These are phyloP conservation scores for Notospermus geniculatus DNA, from an alignment of 1,140 invertebrate genomes.

Conservation along the genomic window DNA sequence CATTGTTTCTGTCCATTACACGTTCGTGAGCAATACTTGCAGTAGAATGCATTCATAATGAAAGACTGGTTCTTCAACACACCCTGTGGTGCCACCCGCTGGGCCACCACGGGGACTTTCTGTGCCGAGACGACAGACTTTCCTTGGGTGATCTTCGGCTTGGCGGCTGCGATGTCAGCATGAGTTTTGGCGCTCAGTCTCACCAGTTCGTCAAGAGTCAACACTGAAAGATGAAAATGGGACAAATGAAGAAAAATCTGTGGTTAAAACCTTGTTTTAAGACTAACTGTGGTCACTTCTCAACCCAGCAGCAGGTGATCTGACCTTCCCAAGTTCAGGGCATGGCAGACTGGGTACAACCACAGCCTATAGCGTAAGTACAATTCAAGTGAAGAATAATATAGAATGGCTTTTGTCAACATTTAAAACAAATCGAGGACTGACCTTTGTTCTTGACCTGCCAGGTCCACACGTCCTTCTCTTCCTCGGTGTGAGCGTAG, in stretches of 20 bases:
- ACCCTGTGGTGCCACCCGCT: neutral
- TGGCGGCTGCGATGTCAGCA: neutral
- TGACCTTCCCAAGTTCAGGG: no score
- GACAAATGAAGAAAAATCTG: neutral
- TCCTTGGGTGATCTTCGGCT: neutral
- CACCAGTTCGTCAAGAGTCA: constrained; percentile 31
- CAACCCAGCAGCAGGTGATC: neutral
- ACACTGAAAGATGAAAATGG: constrained; percentile 24
- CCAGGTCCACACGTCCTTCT: constrained; percentile 65
- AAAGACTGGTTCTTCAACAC: neutral
- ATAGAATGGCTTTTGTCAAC: no score
- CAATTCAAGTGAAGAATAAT: no score
- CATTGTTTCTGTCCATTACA: constrained; percentile 49
- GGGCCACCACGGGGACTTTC: neutral
- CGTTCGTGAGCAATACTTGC: constrained; percentile 43
- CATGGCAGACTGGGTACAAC: no score
- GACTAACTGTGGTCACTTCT: neutral
- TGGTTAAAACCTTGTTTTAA: no score
- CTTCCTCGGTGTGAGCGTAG: constrained; percentile 86
- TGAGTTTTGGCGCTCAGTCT: constrained; percentile 28
- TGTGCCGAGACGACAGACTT: neutral
- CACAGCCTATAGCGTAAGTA: no score
- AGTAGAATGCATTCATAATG: constrained; percentile 32
- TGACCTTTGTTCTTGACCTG: constrained; percentile 21
- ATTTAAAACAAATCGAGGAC: neutral